Base-by-base conservation (phyloP, 2,113 vertebrate genomes). In the Sitta europaea region DNA sequence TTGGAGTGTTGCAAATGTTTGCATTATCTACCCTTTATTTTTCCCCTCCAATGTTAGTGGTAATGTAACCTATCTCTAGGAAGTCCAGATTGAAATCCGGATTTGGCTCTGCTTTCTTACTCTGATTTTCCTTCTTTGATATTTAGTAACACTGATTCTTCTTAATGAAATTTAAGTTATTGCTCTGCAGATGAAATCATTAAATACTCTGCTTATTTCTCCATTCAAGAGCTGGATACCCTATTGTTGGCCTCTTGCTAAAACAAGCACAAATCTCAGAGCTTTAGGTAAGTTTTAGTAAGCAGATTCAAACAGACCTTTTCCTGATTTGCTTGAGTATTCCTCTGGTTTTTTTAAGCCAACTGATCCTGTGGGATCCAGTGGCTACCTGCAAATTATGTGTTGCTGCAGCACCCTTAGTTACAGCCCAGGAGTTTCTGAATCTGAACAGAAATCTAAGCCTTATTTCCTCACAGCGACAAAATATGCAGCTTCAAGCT, bases 211-310 rank as follows among this genome's bases (percentile, higher is more conserved):
- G 3, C 29, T 36, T 66, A 17, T 66, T 88, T 61, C 45, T 65
- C 11, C 16, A 14, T 54, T 86, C 28, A 48, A 15, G 21, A 48
- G 17, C 28, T 79, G 29, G 8, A 57, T 73, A 61, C 20, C 11
- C 11, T 79, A 15, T 50, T 42, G 35, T 11, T 63, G 21, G 22
- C 33, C 12, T 38, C 28, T 48, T 72, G 33, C 20, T 91, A 79
- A 88, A 95, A 81, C 38, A 90, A 91, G 33, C 36, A 75, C 54
- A 91, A 68, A 66, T 54, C 14, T 65, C 29, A 43, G 61, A 81
- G 29, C 14, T 82, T 94, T 35, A 33, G 25, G 42, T 57, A 82
- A 68, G 22, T 63, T 59, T 84, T 28, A 63, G 18, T 87, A 83
- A 66, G 50, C 65, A 88, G 57, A 67, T 66, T 96, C 47, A 55